A percentile compares a stretch with the other conserved stretches of the same genome.
Conservation (phyloP, 1,140 invertebrate genomes). For the Conopomorpha cramerella region DNA sequence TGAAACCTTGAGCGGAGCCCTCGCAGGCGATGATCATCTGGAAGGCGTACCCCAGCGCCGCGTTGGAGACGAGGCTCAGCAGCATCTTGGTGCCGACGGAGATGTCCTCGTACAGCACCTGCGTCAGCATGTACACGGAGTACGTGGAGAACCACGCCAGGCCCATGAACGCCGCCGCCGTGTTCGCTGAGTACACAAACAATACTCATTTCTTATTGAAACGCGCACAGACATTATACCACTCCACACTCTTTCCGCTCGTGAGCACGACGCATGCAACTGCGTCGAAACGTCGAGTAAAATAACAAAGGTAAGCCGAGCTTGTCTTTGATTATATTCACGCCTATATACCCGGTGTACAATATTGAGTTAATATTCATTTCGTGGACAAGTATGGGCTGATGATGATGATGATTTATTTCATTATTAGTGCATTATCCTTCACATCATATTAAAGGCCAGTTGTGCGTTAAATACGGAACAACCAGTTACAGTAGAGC, state of each 20-base stretch:
- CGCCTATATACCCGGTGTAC: too few species aligned
- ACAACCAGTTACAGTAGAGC: background rate
- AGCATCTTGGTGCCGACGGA: conserved; percentile 54
- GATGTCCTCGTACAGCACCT: conserved; percentile 41
- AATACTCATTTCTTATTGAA: too few species aligned
- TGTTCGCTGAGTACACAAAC: conserved; percentile 64
- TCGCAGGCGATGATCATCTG: conserved; percentile 68
- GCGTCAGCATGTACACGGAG: conserved; percentile 70
- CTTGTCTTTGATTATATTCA: too few species aligned
- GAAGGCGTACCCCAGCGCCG: conserved; percentile 73
- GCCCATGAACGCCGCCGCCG: conserved; percentile 72
- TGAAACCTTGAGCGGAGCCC: conserved; percentile 66
- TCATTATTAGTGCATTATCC: background rate
- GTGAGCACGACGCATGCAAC: too few species aligned
- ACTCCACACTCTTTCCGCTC: background rate
- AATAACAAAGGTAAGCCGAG: too few species aligned
- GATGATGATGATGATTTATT: background rate
- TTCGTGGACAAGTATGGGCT: background rate
- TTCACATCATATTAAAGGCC: background rate
- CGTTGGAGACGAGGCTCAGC: conserved; percentile 67
- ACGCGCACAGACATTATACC: background rate
- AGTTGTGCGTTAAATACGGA: too few species aligned
- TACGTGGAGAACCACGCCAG: conserved; percentile 77
- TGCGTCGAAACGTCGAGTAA: too few species aligned
- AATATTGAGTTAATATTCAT: too few species aligned